Evolutionary conservation across 2,888 invertebrate genomes (phyloP).

Genomic region (Eumacrocentrus americanus): DNA sequence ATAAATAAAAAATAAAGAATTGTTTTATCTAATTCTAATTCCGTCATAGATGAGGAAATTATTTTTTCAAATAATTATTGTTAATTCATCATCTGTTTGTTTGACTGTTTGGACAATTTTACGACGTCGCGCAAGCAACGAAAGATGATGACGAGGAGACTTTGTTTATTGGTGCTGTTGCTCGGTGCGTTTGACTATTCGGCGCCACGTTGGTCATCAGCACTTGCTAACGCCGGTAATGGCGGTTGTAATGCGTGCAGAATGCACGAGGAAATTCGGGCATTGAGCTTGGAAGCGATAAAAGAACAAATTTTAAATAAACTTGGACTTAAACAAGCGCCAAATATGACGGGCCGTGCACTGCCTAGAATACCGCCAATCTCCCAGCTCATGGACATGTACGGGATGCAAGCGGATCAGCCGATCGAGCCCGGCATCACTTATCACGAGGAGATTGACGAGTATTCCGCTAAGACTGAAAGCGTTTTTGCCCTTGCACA

Average conservation of each 20-base stretch:
- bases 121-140: too few relatives aligned
- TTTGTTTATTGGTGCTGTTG: conserved; percentile 21
- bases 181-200: conserved; percentile 54
- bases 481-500: conserved; percentile 63
- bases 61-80: neutral
- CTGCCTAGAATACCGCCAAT: conserved; percentile 66
- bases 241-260: conserved; percentile 64
- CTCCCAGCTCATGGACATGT: conserved; percentile 61
- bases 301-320: conserved; percentile 68
- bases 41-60: too few relatives aligned
- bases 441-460: conserved; percentile 62
- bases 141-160: neutral
- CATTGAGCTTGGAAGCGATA: conserved; percentile 66
- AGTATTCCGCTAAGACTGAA: conserved; percentile 62
- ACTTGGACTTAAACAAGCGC: conserved; percentile 66
- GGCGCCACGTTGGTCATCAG: conserved; percentile 1
- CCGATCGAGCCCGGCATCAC: conserved; percentile 59
- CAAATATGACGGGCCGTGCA: conserved; percentile 68
- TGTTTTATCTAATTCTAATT: too few relatives aligned
- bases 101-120: too few relatives aligned
- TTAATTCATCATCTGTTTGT: too few relatives aligned
- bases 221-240: conserved; percentile 27
- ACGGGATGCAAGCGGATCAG: conserved; percentile 62
- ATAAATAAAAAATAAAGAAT: neutral
- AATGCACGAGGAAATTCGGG: conserved; percentile 66